These are phyloP conservation scores for Paratilapia polleni DNA, from an alignment of 2,113 vertebrate species.

Conservation along the genomic window DNA sequence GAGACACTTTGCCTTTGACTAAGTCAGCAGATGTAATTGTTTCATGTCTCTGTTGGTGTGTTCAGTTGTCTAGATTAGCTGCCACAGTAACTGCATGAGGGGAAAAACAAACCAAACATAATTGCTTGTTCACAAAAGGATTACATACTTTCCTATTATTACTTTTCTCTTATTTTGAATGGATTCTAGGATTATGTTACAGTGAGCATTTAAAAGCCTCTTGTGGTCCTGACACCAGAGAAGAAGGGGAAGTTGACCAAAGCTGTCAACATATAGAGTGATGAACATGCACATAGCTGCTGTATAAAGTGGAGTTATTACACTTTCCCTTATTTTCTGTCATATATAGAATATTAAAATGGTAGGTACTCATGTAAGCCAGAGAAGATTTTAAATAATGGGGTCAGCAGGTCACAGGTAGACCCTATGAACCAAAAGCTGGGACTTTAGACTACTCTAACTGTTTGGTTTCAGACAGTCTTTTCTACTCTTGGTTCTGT, in stretches of 20 bases:
- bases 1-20: background rate
- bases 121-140: slow-evolving; percentile 4
- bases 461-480: too few species aligned
- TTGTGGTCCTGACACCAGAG: background rate
- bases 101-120: slow-evolving; percentile 31
- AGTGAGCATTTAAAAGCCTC: background rate
- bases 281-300: background rate
- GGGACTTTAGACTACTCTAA: too few species aligned
- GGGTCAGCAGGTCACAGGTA: background rate
- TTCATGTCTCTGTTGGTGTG: slow-evolving; percentile 14
- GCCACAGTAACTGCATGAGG: slow-evolving; percentile 29
- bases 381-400: background rate
- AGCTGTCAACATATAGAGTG: background rate
- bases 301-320: background rate
- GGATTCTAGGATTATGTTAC: background rate
- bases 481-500: too few species aligned
- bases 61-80: slow-evolving; percentile 20
- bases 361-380: background rate
- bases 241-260: background rate
- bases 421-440: too few species aligned
- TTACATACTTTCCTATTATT: background rate
- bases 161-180: background rate
- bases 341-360: background rate
- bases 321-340: background rate
- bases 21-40: slow-evolving; percentile 9